Evolutionary conservation across 2,797 vertebrate genomes (phyloP).

Genomic region (Sebastolobus altivelis): DNA sequence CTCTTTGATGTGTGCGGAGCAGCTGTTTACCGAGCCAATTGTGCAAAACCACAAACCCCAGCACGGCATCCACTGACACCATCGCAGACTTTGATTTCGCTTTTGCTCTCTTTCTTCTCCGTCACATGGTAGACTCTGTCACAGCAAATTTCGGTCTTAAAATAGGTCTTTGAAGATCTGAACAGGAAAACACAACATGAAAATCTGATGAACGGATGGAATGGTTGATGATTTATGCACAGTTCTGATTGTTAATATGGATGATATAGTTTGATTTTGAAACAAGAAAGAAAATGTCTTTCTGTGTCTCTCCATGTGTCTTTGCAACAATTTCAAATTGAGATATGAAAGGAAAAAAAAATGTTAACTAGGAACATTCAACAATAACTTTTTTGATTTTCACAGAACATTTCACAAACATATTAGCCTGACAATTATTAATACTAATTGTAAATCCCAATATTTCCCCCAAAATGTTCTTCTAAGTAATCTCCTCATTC

Average conservation of each 20-base stretch:
- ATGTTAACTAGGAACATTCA: background rate
- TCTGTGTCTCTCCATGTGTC: background rate
- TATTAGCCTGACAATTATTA: background rate
- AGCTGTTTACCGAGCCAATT: slow-evolving; percentile 72
- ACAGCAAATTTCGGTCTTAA: slow-evolving; percentile 52
- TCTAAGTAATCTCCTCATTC: background rate
- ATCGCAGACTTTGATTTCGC: slow-evolving; percentile 69
- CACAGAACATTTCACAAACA: background rate
- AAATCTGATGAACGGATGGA: slow-evolving; percentile 37
- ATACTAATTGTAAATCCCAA: background rate
- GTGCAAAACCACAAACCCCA: slow-evolving; percentile 67
- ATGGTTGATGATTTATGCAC: slow-evolving; percentile 44
- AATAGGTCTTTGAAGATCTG: slow-evolving; percentile 65
- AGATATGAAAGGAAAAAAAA: background rate
- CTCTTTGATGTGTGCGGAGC: slow-evolving; percentile 70
- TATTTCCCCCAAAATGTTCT: background rate
- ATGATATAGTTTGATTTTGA: slow-evolving; percentile 10
- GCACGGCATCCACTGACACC: slow-evolving; percentile 51
- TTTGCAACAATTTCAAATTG: background rate
- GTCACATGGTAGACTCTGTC: slow-evolving; percentile 63
- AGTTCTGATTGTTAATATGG: slow-evolving; percentile 19
- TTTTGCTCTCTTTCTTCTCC: slow-evolving; percentile 49
- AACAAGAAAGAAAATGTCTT: background rate
- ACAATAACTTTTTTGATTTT: background rate
- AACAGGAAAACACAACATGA: slow-evolving; percentile 35